Conservation (phyloP, 2,888 invertebrate genomes). For the Epiblema foenella region DNA sequence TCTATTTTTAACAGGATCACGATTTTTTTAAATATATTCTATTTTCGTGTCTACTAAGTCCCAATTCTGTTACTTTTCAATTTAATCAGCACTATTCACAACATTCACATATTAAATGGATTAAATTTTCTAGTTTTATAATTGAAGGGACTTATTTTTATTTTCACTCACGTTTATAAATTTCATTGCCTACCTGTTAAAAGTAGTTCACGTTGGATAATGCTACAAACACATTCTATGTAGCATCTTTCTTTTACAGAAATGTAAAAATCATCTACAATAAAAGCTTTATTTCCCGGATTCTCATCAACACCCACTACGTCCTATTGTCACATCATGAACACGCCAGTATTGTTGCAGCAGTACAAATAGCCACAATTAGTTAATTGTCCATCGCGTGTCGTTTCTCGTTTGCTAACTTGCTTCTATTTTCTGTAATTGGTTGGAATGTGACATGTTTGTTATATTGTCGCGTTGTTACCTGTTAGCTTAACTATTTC, state of each 20-base stretch:
- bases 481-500: constrained; percentile 6
- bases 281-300: constrained; percentile 17
- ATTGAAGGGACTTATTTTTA: neutral
- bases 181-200: neutral
- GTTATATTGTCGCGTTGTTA: constrained; percentile 17
- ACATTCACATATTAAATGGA: neutral
- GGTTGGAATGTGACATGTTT: constrained; percentile 36
- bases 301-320: constrained; percentile 26
- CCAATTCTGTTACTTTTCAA: constrained; percentile 6
- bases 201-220: neutral
- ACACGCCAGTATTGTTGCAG: constrained; percentile 30
- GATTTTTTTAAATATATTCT: constrained; percentile 24
- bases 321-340: constrained; percentile 28
- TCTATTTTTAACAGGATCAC: constrained; percentile 40
- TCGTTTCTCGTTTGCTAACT: constrained; percentile 23
- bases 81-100: neutral
- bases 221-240: neutral
- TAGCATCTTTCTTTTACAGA: neutral
- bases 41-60: constrained; percentile 7
- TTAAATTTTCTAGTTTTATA: neutral
- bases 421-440: constrained; percentile 39
- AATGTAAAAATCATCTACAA: constrained; percentile 2
- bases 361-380: constrained; percentile 59
- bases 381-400: constrained; percentile 55
- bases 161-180: neutral